Evolutionary conservation across 2,888 invertebrate species (phyloP).

Genomic region (Exocentrus adspersus): DNA sequence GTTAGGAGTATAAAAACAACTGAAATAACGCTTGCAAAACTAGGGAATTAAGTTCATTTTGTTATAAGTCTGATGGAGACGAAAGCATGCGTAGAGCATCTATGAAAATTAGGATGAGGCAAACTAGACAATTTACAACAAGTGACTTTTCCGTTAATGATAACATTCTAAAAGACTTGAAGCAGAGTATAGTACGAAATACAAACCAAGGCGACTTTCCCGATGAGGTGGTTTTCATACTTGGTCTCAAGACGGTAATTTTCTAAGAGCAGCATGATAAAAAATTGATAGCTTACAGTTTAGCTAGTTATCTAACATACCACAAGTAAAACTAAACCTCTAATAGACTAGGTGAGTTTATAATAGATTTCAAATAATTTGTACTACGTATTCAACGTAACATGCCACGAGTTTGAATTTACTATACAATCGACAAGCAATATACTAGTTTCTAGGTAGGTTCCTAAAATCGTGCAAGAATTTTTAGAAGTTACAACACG

Average conservation of each 20-base stretch:
- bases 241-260: slow-evolving; percentile 97
- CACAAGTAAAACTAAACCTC: not conserved
- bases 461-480: slow-evolving; percentile 24
- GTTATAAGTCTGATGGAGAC: not conserved
- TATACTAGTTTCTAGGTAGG: slow-evolving; percentile 17
- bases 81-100: slow-evolving; percentile 9
- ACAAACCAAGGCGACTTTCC: slow-evolving; percentile 95
- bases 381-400: slow-evolving; percentile 11
- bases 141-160: not conserved
- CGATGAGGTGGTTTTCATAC: slow-evolving; percentile 97
- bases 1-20: too few species aligned
- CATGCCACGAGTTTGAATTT: slow-evolving; percentile 16
- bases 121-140: slow-evolving; percentile 1
- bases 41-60: slow-evolving; percentile 4
- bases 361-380: not conserved
- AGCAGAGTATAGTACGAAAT: slow-evolving; percentile 56
- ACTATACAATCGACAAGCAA: not conserved
- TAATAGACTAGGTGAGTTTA: not conserved
- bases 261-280: slow-evolving; percentile 74
- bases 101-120: not conserved
- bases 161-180: not conserved
- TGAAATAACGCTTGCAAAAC: not conserved
- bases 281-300: slow-evolving; percentile 32
- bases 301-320: slow-evolving; percentile 9
- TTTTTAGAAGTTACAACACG: not conserved